Conservation (phyloP, 2,888 invertebrate species). For the Hoplodrina ambigua region DNA sequence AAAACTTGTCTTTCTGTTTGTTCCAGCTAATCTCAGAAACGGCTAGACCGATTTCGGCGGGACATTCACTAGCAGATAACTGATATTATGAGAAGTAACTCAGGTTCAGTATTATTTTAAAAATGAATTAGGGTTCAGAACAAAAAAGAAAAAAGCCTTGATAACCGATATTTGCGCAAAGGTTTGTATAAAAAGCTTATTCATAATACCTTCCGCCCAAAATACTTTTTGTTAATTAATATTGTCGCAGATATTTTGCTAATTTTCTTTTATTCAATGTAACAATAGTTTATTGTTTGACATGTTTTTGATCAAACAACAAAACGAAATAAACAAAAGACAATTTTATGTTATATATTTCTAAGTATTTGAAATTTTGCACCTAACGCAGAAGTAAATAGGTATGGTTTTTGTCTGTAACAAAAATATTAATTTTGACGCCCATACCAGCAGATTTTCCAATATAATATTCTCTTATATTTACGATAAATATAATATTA, state of each 20-base stretch:
- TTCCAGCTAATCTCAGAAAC: too few species aligned
- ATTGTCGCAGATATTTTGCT: neutral
- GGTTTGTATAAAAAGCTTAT: neutral
- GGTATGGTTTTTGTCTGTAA: neutral
- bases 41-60: too few species aligned
- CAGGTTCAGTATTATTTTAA: too few species aligned
- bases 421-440: neutral
- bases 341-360: neutral
- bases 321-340: constrained; percentile 3
- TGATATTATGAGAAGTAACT: too few species aligned
- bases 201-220: neutral
- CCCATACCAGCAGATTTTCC: neutral
- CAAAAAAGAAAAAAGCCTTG: too few species aligned
- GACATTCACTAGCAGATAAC: too few species aligned
- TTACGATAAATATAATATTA: too few species aligned
- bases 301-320: neutral
- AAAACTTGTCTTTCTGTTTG: too few species aligned
- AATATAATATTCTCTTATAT: too few species aligned
- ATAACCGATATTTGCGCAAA: too few species aligned
- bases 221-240: neutral
- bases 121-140: too few species aligned
- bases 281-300: constrained; percentile 10
- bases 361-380: neutral
- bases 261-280: neutral
- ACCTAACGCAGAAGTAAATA: neutral